Evolutionary conservation across 2,113 vertebrate genomes (phyloP).

Genomic region (Notothenia rossii): DNA sequence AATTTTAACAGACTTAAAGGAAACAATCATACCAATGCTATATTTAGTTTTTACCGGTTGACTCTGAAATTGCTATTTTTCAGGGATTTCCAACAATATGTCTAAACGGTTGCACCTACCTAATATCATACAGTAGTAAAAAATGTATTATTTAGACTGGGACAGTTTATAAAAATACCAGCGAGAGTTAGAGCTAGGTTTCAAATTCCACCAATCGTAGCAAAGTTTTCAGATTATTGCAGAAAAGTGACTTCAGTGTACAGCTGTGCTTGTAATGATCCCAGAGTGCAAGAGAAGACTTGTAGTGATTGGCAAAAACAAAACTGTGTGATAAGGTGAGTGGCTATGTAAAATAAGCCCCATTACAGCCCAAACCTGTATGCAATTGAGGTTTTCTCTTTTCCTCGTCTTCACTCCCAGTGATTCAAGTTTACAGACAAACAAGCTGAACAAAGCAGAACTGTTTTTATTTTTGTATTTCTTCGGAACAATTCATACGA

Average conservation of each 20-base stretch:
- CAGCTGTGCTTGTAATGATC: neutral
- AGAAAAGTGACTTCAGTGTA: neutral
- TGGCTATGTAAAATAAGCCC: conserved; percentile 3
- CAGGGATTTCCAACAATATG: neutral
- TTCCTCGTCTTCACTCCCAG: neutral
- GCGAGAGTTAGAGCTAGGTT: conserved; percentile 10
- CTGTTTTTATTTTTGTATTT: neutral
- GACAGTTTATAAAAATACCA: neutral
- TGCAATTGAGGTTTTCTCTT: conserved; percentile 8
- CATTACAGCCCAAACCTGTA: conserved; percentile 14
- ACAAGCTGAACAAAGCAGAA: neutral
- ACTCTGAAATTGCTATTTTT: neutral
- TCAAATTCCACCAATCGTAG: conserved; percentile 8
- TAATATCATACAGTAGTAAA: neutral
- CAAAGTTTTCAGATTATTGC: neutral
- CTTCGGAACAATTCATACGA: neutral
- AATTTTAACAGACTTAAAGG: neutral
- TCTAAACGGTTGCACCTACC: conserved; percentile 7
- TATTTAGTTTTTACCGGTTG: neutral
- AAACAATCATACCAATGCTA: neutral
- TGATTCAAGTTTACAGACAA: conserved; percentile 13
- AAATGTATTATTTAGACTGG: conserved; percentile 27
- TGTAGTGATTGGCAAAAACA: neutral
- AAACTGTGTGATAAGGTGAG: conserved; percentile 6
- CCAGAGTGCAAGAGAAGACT: neutral